Conservation (phyloP, 1,140 invertebrate species). For the Alviniconcha marisindica region DNA sequence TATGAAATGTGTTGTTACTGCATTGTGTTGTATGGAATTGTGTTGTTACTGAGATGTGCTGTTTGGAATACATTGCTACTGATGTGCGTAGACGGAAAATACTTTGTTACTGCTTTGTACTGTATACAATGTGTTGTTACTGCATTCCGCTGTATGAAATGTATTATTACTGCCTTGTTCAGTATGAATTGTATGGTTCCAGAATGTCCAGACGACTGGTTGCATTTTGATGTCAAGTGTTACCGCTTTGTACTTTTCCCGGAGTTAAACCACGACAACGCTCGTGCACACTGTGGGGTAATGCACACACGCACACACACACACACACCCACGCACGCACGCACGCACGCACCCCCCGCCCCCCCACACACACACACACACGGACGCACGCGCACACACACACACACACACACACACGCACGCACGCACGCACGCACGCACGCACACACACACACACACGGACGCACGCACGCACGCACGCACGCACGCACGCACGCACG, state of each 20-base stretch:
- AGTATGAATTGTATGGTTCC: not conserved
- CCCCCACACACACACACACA: not conserved
- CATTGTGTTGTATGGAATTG: too few relatives aligned
- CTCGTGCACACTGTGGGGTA: slow-evolving; percentile 36
- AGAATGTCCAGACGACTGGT: slow-evolving; percentile 47
- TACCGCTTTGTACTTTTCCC: slow-evolving; percentile 40
- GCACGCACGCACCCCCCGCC: too few relatives aligned
- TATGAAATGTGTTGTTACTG: too few relatives aligned
- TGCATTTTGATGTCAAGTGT: slow-evolving; percentile 30
- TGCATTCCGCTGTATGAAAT: not conserved
- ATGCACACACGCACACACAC: too few relatives aligned
- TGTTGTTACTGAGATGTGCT: too few relatives aligned
- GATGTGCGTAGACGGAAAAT: too few relatives aligned
- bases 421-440: not conserved
- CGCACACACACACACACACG: not conserved
- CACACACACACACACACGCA: slow-evolving; percentile 10
- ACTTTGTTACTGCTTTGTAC: not conserved
- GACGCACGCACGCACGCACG: not conserved
- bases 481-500: not conserved
- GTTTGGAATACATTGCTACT: not conserved
- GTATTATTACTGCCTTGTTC: not conserved
- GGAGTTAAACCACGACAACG: slow-evolving; percentile 12
- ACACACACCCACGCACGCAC: too few relatives aligned
- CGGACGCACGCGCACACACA: not conserved
- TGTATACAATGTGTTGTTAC: too few relatives aligned